These are phyloP conservation scores for Paraescarpia echinospica DNA, from an alignment of 1,140 invertebrate genomes.

Conservation along the genomic window DNA sequence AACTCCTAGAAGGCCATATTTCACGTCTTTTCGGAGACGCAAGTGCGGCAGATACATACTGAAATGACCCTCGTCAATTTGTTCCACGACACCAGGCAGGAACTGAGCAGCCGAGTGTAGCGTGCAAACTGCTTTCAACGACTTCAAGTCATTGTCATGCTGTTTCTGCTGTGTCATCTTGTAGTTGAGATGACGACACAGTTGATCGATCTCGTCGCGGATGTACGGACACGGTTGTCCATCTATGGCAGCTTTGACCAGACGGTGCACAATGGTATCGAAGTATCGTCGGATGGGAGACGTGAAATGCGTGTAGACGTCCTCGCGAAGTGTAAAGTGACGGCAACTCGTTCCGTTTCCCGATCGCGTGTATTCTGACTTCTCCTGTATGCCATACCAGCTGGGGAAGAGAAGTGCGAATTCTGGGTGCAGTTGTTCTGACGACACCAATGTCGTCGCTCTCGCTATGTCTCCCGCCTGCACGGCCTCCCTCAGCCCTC, in stretches of 20 bases:
- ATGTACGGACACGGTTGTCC: slow-evolving; percentile 18
- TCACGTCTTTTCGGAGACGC: neutral
- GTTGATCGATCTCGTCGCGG: slow-evolving; percentile 10
- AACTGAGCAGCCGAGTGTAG: slow-evolving; percentile 15
- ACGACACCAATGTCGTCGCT: slow-evolving; percentile 15
- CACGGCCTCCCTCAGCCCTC: neutral
- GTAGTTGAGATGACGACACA: slow-evolving; percentile 36
- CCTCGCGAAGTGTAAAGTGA: slow-evolving; percentile 37
- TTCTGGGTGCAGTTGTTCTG: slow-evolving; percentile 14
- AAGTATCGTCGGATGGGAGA: slow-evolving; percentile 51
- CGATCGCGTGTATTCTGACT: slow-evolving; percentile 17
- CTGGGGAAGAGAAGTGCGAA: slow-evolving; percentile 9
- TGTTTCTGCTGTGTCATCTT: slow-evolving; percentile 34
- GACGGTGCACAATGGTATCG: slow-evolving; percentile 38
- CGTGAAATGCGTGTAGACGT: slow-evolving; percentile 56
- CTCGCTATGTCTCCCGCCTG: slow-evolving; percentile 10
- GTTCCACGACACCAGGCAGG: slow-evolving; percentile 23
- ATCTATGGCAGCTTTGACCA: slow-evolving; percentile 9
- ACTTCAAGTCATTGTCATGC: slow-evolving; percentile 21
- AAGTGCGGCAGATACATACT: neutral
- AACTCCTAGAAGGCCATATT: neutral
- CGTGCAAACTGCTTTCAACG: neutral
- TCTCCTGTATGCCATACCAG: slow-evolving; percentile 25
- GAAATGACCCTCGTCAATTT: slow-evolving; percentile 17
- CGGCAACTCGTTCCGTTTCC: slow-evolving; percentile 16